These are phyloP conservation scores for Macaca fascicularis DNA, from an alignment of 2,113 vertebrate genomes.

Conservation along the genomic window DNA sequence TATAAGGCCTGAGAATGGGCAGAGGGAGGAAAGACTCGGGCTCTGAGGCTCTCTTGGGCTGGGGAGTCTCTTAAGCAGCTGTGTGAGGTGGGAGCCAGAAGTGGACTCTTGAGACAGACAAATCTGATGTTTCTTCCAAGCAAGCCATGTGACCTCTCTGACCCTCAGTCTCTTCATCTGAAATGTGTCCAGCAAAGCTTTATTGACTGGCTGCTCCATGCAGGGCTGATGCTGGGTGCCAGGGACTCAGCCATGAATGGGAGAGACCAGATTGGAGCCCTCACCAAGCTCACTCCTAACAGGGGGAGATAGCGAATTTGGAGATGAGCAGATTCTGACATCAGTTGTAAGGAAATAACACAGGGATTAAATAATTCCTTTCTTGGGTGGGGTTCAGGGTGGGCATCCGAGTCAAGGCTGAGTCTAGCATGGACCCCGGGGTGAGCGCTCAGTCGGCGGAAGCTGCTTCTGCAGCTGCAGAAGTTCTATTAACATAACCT, in stretches of 20 bases:
- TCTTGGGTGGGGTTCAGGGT: neutral
- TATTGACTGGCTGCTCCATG: neutral
- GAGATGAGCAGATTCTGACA: neutral
- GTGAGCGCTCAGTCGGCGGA: rapidly evolving
- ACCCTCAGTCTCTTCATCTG: neutral
- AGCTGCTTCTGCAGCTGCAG: neutral
- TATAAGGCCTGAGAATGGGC: neutral
- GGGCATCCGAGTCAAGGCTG: rapidly evolving
- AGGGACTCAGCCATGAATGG: neutral
- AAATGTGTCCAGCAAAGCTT: neutral
- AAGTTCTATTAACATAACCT: neutral
- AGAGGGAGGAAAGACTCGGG: neutral
- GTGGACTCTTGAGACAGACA: neutral
- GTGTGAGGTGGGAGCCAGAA: neutral
- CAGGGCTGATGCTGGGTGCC: neutral
- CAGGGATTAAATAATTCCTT: too few relatives aligned
- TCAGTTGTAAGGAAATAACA: neutral
- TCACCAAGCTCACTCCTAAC: neutral
- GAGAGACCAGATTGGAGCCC: neutral
- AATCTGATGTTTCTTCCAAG: neutral
- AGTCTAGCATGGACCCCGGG: rapidly evolving
- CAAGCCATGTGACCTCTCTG: neutral
- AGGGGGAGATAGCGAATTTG: rapidly evolving
- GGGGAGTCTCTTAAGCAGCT: neutral
- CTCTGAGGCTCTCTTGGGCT: neutral